Conservation (phyloP, 2,888 invertebrate genomes). For the Lamellibrachia columna region DNA sequence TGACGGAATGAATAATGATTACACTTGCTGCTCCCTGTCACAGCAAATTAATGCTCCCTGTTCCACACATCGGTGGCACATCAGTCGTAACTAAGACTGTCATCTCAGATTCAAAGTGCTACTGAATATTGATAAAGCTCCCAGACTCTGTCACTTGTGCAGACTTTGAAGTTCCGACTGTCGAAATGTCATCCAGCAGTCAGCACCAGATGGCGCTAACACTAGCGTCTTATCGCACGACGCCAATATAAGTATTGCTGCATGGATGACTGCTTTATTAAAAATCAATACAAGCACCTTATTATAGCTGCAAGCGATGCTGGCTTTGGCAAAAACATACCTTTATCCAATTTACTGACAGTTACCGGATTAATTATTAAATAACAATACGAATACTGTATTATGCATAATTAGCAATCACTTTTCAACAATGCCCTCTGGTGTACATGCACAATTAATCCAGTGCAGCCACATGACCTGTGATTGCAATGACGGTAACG, state of each 20-base stretch:
- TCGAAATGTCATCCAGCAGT: background rate
- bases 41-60: conserved; percentile 2
- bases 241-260: background rate
- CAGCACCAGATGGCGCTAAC: background rate
- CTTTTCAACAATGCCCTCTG: background rate
- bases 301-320: background rate
- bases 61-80: background rate
- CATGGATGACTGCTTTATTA: conserved; percentile 6
- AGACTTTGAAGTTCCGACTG: background rate
- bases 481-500: background rate
- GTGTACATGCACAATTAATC: no score
- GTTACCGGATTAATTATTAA: background rate
- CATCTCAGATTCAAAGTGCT: background rate
- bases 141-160: background rate
- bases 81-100: background rate
- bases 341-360: background rate
- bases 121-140: background rate
- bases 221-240: background rate
- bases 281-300: background rate
- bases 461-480: background rate
- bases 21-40: background rate
- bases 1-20: background rate
- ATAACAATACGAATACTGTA: background rate
- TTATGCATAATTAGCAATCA: background rate
- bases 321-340: background rate